A percentile compares a stretch with the other conserved stretches of the same genome.
These are phyloP conservation scores for Polyommatus iphigenia DNA, from an alignment of 2,888 invertebrate genomes.

Conservation along the genomic window DNA sequence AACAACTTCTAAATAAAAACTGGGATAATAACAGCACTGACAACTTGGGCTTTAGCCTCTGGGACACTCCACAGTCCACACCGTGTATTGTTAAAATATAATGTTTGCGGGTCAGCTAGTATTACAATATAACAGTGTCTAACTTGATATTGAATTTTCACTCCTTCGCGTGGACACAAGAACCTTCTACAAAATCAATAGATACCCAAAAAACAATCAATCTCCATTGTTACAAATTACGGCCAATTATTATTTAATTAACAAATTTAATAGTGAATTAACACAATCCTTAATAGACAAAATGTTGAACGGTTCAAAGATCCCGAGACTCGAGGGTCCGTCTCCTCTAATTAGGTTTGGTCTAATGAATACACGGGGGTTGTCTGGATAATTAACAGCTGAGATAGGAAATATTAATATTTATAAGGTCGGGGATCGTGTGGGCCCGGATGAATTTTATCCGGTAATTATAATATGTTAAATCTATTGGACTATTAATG, in stretches of 20 bases:
- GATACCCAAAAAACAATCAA: neutral
- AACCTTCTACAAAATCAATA: neutral
- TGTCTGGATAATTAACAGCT: conserved; percentile 72
- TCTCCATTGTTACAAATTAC: neutral
- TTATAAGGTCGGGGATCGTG: conserved; percentile 62
- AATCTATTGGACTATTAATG: neutral
- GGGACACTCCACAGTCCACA: no score
- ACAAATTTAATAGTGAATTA: conserved; percentile 30
- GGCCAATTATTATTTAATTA: conserved; percentile 26
- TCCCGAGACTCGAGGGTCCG: conserved; percentile 55
- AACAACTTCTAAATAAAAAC: no score
- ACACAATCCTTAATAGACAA: conserved; percentile 29
- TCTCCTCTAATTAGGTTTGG: conserved; percentile 69
- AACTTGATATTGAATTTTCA: no score
- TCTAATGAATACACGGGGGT: conserved; percentile 72
- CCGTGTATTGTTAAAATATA: no score
- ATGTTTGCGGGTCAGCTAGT: no score
- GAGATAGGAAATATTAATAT: conserved; percentile 76
- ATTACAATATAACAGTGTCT: no score
- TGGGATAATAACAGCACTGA: no score
- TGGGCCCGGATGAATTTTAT: conserved; percentile 62
- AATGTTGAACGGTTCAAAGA: conserved; percentile 54
- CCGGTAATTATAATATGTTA: conserved; percentile 50
- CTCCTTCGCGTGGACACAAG: no score
- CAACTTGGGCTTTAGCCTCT: no score